Base-by-base conservation (phyloP, 1,140 invertebrate genomes). In the Drosophila mauritiana region DNA sequence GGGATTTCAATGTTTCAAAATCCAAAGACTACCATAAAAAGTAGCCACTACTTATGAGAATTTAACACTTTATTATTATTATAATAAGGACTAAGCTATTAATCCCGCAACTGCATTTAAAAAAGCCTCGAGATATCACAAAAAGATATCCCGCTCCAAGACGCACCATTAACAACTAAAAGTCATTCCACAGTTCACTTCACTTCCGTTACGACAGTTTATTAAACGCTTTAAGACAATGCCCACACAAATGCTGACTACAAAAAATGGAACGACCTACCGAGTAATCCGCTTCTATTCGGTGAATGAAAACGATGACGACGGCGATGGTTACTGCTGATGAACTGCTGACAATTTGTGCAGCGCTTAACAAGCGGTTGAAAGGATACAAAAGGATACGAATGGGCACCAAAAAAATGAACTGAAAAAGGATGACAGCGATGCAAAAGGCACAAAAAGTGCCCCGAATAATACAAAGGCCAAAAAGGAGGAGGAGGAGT, bases 271-370 rank as follows among this genome's bases (percentile, higher is more conserved):
- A 46, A 45, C 13, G 17, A 11, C 4, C 22, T 12, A 22, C 67
- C 45, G 20, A 49, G 68, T 65, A 70, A 70, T 70, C 65, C 68
- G 43, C 36, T 70, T 70, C 36, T 70, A 57, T 57, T 70, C 27
- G 65, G 52, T 70, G 64, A 70, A 70, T 70, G 65, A 48, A 69
- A 70, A 56, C 51, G 67, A 70, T 70, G 67, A 69, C 57, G 67
- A 69, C 20, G 51, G 37, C 15, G 37, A 58, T 58, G 46, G 17
- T 34, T 40, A 27, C 80, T 70, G 46, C 75, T 86, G 84, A 86
- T 86, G 82, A 86, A 86, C 82, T 86, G 83, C 83, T 86, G 82
- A 86, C 83, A 88, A 86, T 86, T 86, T 83, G 82, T 82, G 75
- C 82, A 68, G 67, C 75, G 75, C 75, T 88, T 85, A 88, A 85